These are phyloP conservation scores for Xestia rhomboidea DNA, from an alignment of 2,888 invertebrate genomes.

Conservation along the genomic window DNA sequence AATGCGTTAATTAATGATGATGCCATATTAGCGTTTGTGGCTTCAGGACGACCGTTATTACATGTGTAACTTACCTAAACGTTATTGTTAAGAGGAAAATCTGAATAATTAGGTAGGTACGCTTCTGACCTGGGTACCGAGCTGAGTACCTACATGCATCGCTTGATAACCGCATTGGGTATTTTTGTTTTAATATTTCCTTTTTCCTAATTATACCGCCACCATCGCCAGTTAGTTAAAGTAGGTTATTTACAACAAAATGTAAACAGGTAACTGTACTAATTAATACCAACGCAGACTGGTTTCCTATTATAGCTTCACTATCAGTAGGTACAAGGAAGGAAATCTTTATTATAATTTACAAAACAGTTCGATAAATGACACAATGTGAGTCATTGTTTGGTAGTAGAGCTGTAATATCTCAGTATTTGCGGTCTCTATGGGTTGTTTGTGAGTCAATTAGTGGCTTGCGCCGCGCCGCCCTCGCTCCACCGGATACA, in stretches of 20 bases:
- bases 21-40: conserved; percentile 6
- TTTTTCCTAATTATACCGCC: conserved; percentile 37
- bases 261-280: conserved; percentile 65
- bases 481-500: conserved; percentile 72
- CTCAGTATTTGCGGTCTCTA: conserved; percentile 76
- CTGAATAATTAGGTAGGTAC: conserved; percentile 20
- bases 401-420: conserved; percentile 74
- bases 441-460: conserved; percentile 79
- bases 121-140: not conserved
- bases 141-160: not conserved
- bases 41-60: not conserved
- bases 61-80: not conserved
- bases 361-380: conserved; percentile 71
- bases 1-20: conserved; percentile 20
- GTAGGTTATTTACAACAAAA: conserved; percentile 25
- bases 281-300: conserved; percentile 64
- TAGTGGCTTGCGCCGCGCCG: conserved; percentile 72
- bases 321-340: conserved; percentile 69
- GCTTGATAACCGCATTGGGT: conserved; percentile 7
- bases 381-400: conserved; percentile 75
- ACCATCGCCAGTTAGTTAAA: conserved; percentile 14
- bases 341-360: conserved; percentile 71
- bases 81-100: conserved; percentile 10
- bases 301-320: conserved; percentile 56
- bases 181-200: conserved; percentile 32